phyloP scores from a whole-genome alignment of 1,140 invertebrate species.

The Babylonia areolata region DNA sequence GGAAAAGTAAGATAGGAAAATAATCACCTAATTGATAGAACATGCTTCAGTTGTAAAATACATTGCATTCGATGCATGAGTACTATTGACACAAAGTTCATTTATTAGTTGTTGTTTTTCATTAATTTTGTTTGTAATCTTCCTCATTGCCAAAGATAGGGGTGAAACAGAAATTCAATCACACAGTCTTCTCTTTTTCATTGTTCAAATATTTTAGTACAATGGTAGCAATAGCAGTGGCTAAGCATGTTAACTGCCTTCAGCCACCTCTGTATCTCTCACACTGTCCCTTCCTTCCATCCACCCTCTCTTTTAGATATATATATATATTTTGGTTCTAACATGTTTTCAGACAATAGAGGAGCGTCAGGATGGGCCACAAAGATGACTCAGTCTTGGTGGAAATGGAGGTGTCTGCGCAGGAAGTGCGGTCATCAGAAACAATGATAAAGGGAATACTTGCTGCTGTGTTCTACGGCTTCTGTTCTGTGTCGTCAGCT shows the following conservation, averaged over 20 bases:
- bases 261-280: background rate
- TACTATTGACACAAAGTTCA: too few relatives aligned
- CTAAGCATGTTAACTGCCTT: background rate
- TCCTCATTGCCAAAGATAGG: too few relatives aligned
- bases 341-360: background rate
- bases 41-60: too few relatives aligned
- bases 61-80: too few relatives aligned
- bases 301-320: background rate
- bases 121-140: too few relatives aligned
- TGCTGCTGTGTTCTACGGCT: constrained; percentile 76
- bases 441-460: constrained; percentile 58
- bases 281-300: too few relatives aligned
- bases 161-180: too few relatives aligned
- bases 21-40: too few relatives aligned
- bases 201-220: too few relatives aligned
- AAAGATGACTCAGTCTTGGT: constrained; percentile 25
- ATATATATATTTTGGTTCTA: background rate
- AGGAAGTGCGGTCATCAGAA: constrained; percentile 30
- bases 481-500: constrained; percentile 76
- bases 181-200: too few relatives aligned
- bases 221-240: background rate
- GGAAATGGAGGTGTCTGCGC: constrained; percentile 35
- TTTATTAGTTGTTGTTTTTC: too few relatives aligned
- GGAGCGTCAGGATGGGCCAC: constrained; percentile 23
- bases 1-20: too few relatives aligned